Conservation (phyloP, 2,888 invertebrate species). For the Rotaria macrura region DNA sequence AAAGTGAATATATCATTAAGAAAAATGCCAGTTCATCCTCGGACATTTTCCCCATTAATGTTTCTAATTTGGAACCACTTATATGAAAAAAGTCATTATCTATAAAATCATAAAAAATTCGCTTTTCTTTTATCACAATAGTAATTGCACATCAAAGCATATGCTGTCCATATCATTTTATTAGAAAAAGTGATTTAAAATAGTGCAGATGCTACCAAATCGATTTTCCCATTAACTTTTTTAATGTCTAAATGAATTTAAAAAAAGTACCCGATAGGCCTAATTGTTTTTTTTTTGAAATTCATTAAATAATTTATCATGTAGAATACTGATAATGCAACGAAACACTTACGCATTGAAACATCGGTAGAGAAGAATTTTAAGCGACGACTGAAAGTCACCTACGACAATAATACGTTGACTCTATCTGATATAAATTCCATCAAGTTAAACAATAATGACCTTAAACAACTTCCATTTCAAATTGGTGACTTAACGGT, state of each 20-base stretch:
- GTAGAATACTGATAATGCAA: background rate
- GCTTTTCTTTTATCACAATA: background rate
- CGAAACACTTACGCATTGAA: background rate
- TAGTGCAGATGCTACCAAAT: background rate
- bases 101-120: no score
- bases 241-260: background rate
- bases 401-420: background rate
- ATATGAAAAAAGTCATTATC: no score
- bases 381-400: background rate
- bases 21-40: no score
- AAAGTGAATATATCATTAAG: no score
- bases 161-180: background rate
- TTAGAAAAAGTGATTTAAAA: background rate
- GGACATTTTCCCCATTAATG: no score
- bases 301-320: background rate
- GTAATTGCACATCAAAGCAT: background rate
- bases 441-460: background rate
- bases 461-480: background rate
- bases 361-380: background rate
- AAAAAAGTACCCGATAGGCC: background rate
- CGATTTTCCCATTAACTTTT: background rate
- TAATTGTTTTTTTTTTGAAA: background rate
- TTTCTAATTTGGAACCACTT: no score
- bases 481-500: background rate
- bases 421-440: background rate